Evolutionary conservation across 2,113 vertebrate species (phyloP), one percentile per base, ranked within the genome.

Genomic region (Petromus typicus): DNA sequence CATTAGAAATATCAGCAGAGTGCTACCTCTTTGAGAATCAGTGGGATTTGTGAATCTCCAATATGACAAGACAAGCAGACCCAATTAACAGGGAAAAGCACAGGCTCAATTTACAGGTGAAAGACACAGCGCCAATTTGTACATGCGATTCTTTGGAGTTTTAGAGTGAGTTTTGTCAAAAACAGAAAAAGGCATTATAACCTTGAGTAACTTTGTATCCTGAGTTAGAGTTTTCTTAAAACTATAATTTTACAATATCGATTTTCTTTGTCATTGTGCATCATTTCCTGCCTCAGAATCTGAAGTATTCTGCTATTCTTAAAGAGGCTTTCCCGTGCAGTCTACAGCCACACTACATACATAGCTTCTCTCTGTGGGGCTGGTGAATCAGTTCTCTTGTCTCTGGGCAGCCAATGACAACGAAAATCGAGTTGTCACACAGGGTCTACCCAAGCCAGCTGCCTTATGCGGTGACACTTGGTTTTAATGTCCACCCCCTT

Each of bases 311-410:
- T 66, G n/a, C 27, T 16, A 25, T 63, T 56, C 16, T 37, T 56
- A 18, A 4, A 45, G 12, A 17, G 4, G 34, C 80, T 86, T 86
- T 45, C 73, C 2, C 63, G 22, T 34, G 63, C 27, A 61, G 61
- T 2, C 4, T 63, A 34, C 20, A n/a, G 16, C 5, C 7, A 7
- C 17, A 7, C 57, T 9, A 2, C 9, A 37, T 6, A 7, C 13
- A 18, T 2, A 79, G 27, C 27, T 6, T 3, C 9, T 45, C 48
- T 61, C 13, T 1, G 7, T 9, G 20, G 57, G 79, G 14, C 61
- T 75, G 8, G 25, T 63, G 12, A 54, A 32, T 67, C 22, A 51
- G 7, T 23, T 79, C 80, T 64, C 14, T n/a, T 61, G 22, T 57
- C 23, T 20, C 22, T 23, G 7, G 13, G 8, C 37, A 23, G 17